These are phyloP conservation scores for Diogma glabrata DNA, from an alignment of 2,888 invertebrate species.

Conservation along the genomic window DNA sequence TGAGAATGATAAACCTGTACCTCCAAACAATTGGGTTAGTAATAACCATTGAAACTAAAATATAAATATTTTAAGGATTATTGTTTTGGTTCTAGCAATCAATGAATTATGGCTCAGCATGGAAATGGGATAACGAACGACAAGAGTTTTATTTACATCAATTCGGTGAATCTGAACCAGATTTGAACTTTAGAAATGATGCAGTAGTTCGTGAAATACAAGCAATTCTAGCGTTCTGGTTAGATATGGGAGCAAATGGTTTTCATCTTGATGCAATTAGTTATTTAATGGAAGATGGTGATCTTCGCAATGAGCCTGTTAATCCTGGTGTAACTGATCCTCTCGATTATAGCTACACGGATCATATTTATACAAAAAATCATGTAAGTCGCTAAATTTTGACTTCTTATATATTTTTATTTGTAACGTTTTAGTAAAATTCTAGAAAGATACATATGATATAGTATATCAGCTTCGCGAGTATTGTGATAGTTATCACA, in stretches of 20 bases:
- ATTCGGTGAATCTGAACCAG: slow-evolving; percentile 47
- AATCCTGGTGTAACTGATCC: slow-evolving; percentile 35
- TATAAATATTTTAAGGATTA: neutral
- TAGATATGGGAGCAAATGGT: slow-evolving; percentile 60
- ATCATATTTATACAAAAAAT: slow-evolving; percentile 44
- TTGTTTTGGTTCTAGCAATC: slow-evolving; percentile 25
- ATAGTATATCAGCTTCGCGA: slow-evolving; percentile 55
- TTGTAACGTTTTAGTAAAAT: neutral
- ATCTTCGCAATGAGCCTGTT: slow-evolving; percentile 41
- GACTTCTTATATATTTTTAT: neutral
- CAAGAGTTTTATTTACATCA: slow-evolving; percentile 51
- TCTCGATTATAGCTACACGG: slow-evolving; percentile 40
- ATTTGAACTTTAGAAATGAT: slow-evolving; percentile 58
- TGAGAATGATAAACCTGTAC: slow-evolving; percentile 24
- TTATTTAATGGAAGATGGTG: slow-evolving; percentile 38
- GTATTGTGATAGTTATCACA: neutral
- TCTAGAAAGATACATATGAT: slow-evolving; percentile 42
- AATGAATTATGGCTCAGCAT: slow-evolving; percentile 52
- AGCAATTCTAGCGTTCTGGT: slow-evolving; percentile 55
- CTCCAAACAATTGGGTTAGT: slow-evolving; percentile 39
- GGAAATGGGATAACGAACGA: slow-evolving; percentile 44
- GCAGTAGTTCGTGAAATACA: slow-evolving; percentile 52
- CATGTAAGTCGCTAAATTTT: slow-evolving; percentile 24
- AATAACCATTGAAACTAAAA: neutral
- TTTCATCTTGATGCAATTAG: slow-evolving; percentile 47